Base-by-base conservation (phyloP, 1,140 invertebrate genomes). In the Anoplolepis gracilipes region DNA sequence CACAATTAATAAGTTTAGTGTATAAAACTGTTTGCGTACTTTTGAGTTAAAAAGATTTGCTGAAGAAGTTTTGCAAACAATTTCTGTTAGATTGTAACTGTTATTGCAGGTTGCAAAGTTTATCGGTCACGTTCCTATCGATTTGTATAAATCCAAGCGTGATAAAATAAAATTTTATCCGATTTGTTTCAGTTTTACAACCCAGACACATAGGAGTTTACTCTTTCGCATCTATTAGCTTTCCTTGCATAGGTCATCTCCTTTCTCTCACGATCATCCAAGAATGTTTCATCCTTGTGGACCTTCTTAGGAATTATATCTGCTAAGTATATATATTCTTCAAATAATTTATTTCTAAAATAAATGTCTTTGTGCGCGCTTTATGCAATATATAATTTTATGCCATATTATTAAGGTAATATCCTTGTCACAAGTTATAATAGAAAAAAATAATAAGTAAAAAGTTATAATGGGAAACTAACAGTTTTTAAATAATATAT, bases 241-340 rank as follows among this genome's bases (percentile, higher is more conserved):
- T 85, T 85, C 46, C 49, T 87, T 73, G 22, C 78, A 65, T 64
- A 81, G 39, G 57, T 78, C 81, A 46, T 61, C 36, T 77, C 73
- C 85, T 81, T 87, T 77, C 65, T 88, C 81, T 88, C 86, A 88
- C 87, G 76, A 85, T 89, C 33, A 59, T 81, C 49, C 36, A 61
- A 22, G 11, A 49, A 22, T n/a, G 42, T 53, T 67, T 30, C 33
- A 73, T 76, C 22, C 46, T 57, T 16, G 16, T 49, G 46, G 8
- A 39, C 22, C n/a, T 25, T 53, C 36, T 59, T 65, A 57, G 25
- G 55, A 65, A 67, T 82, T 65, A 87, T 79, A 75, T 87, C 59
- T 49, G 0, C 3, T 49, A 49, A 1, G n/a, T n/a, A 2, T 49
- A 62, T 67, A 39, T 85, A 90, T 90, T 61, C 70, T 77, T 85